Evolutionary conservation across 1,140 invertebrate genomes (phyloP).

Genomic region (Nixonia krombeini): DNA sequence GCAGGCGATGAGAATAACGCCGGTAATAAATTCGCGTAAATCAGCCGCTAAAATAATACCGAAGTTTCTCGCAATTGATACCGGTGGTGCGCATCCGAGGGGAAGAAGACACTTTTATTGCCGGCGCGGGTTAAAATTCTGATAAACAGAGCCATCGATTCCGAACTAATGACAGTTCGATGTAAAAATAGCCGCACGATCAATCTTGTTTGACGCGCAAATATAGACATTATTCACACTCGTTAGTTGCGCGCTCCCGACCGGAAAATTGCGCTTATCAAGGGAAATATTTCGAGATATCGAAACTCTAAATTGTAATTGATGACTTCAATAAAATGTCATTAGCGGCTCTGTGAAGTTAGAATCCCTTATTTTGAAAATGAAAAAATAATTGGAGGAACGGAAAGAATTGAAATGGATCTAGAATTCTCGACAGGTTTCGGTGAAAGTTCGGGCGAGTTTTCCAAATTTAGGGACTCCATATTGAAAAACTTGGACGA

Average conservation of each 20-base stretch:
- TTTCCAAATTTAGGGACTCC: too few species aligned
- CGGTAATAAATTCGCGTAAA: background rate
- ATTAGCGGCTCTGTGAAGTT: background rate
- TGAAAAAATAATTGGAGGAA: too few species aligned
- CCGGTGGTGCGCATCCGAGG: background rate
- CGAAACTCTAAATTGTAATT: background rate
- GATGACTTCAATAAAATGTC: background rate
- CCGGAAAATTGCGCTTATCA: background rate
- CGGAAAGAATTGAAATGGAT: too few species aligned
- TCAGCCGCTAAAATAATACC: background rate
- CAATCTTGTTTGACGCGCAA: constrained; percentile 6
- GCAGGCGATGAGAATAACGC: background rate
- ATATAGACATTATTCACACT: constrained; percentile 5
- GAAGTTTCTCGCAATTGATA: background rate
- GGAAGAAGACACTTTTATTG: too few species aligned
- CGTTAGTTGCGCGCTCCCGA: background rate
- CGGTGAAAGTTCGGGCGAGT: too few species aligned
- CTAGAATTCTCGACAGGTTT: too few species aligned
- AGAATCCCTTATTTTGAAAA: too few species aligned
- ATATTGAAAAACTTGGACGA: too few species aligned
- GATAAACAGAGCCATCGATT: constrained; percentile 5
- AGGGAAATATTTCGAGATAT: background rate
- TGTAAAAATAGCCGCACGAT: background rate
- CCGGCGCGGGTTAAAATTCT: constrained; percentile 2
- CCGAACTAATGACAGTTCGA: background rate